Evolutionary conservation across 2,113 vertebrate species (phyloP), one percentile per base, ranked within the genome.

Genomic region (Rissa tridactyla): DNA sequence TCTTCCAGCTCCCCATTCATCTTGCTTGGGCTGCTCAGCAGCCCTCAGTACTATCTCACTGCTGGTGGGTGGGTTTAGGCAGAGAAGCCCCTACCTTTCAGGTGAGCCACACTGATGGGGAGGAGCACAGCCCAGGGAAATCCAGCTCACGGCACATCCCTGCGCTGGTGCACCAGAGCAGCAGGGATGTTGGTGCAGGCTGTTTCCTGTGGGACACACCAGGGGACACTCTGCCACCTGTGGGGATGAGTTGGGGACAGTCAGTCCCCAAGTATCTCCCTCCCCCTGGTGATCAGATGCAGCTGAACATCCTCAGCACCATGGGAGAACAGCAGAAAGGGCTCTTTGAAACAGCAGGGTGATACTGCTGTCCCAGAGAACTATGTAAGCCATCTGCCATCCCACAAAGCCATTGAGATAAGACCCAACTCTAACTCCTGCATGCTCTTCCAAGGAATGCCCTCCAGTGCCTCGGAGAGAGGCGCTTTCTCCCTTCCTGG

Each of bases 51-150:
- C 6, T 47, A 13, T 38, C 49, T 57, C n/a, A 12, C 65, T 71
- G 55, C 32, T 66, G 2, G 1, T 3, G 1, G 0, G 0, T 29
- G 23, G 20, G 16, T 82, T 86, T 36, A 55, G 82, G 38, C 76
- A 86, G 57, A 82, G 70, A 40, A 49, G 52, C 38, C 51, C 38
- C 15, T 47, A 9, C 34, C 57, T 58, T 46, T 61, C 3, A 25
- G 44, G 4, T 42, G 4, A 86, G 73, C 22, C 61, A 25, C 1
- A 1, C 7, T 55, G 52, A 18, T 4, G 6, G 34, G 11, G 38
- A 76, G 47, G 34, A 89, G 66, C 54, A 51, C 17, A 82, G n/a
- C 19, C 36, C 3, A 1, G 19, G 47, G 9, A 42, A 44, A n/a
- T 5, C 18, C 79, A 75, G 55, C 38, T 62, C 17, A 1, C 4